A percentile compares a stretch with the other conserved stretches of the same genome.
phyloP scores from a whole-genome alignment of 1,140 invertebrate genomes.

The Dendrolimus kikuchii region DNA sequence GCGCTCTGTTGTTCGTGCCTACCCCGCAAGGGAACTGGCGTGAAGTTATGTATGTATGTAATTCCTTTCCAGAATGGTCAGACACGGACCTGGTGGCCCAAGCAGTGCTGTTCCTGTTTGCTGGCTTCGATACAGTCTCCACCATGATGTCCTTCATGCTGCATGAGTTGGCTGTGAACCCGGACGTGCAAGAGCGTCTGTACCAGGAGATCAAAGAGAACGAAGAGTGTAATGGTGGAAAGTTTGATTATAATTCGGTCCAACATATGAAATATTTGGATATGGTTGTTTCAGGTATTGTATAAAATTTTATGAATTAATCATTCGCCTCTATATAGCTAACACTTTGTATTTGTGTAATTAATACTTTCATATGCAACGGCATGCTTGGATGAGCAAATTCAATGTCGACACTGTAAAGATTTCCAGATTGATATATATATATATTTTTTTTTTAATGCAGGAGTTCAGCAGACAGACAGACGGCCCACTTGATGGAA shows the following conservation, averaged over 20 bases:
- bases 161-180: slow-evolving; percentile 74
- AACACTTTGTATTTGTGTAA: no score
- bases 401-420: no score
- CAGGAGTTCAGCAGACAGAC: no score
- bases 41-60: no score
- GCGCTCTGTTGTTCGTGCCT: no score
- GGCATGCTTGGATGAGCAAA: no score
- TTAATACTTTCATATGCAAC: no score
- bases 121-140: slow-evolving; percentile 81
- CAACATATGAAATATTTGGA: slow-evolving; percentile 37
- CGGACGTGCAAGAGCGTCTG: slow-evolving; percentile 73
- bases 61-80: slow-evolving; percentile 45
- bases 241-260: slow-evolving; percentile 31
- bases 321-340: no score
- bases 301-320: background rate
- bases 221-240: slow-evolving; percentile 19
- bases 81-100: slow-evolving; percentile 74
- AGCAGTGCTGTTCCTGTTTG: slow-evolving; percentile 77
- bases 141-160: slow-evolving; percentile 52
- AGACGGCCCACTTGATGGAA: no score
- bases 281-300: slow-evolving; percentile 46
- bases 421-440: no score
- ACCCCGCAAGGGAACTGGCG: no score
- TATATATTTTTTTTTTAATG: no score
- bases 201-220: slow-evolving; percentile 31